Percentiles rank a stretch among this genome's conserved stretches.
These are phyloP conservation scores for Halcyon senegalensis DNA, from an alignment of 2,113 vertebrate species.

Conservation along the genomic window DNA sequence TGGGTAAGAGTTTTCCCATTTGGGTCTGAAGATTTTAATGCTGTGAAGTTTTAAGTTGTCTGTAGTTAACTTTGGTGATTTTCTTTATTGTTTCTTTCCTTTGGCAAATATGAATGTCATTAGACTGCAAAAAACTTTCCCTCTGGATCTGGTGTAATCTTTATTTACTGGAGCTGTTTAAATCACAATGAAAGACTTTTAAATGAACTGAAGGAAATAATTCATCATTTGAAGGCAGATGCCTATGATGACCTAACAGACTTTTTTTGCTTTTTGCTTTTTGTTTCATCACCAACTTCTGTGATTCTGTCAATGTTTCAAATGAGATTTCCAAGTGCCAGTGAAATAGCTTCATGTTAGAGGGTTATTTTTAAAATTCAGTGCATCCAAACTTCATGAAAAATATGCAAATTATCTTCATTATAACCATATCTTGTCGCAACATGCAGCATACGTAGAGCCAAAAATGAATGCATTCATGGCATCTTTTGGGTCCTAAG, in stretches of 20 bases:
- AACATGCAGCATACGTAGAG: constrained; percentile 39
- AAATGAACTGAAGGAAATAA: constrained; percentile 5
- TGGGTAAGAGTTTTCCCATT: neutral
- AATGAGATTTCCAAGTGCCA: constrained; percentile 27
- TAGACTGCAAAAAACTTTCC: neutral
- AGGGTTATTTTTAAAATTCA: constrained; percentile 50
- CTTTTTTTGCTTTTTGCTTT: neutral
- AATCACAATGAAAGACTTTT: neutral
- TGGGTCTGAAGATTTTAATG: neutral
- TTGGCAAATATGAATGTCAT: constrained; percentile 6
- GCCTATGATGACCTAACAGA: constrained; percentile 1
- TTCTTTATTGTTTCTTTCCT: neutral
- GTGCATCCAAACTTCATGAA: constrained; percentile 62
- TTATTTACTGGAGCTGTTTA: neutral
- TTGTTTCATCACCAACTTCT: constrained; percentile 11
- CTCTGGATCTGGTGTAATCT: neutral
- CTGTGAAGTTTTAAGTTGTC: neutral
- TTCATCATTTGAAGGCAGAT: constrained; percentile 14
- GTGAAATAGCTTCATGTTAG: constrained; percentile 49
- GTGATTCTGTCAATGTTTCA: constrained; percentile 25
- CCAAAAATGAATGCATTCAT: constrained; percentile 66
- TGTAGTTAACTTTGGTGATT: neutral
- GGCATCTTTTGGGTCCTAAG: constrained; percentile 18
- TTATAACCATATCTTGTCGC: constrained; percentile 67
- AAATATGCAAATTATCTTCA: constrained; percentile 68